phyloP scores from a whole-genome alignment of 1,140 invertebrate genomes.

The Bombus terrestris region DNA sequence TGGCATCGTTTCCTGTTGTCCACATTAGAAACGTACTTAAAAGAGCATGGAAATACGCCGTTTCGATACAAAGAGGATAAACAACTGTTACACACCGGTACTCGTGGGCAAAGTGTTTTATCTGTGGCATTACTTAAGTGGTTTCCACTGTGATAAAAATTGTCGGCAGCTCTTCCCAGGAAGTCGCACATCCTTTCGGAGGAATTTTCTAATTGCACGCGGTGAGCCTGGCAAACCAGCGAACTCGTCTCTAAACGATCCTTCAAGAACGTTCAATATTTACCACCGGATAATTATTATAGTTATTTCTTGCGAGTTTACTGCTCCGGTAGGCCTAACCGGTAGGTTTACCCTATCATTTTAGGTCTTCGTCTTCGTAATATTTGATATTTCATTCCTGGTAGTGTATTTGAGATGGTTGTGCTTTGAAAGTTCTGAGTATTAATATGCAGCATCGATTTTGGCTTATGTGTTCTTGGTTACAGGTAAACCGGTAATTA shows the following conservation, averaged over 20 bases:
- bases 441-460: no score
- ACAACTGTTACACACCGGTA: constrained; percentile 44
- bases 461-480: no score
- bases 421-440: no score
- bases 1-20: not conserved
- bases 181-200: constrained; percentile 40
- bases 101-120: constrained; percentile 20
- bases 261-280: not conserved
- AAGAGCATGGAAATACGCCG: constrained; percentile 3
- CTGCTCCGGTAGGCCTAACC: not conserved
- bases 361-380: not conserved
- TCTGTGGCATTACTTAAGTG: constrained; percentile 29
- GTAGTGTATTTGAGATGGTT: no score
- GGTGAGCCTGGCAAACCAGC: not conserved
- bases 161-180: constrained; percentile 33
- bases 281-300: not conserved
- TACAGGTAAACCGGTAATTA: no score
- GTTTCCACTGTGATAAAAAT: constrained; percentile 45
- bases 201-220: constrained; percentile 35
- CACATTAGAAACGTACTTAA: not conserved
- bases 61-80: constrained; percentile 25
- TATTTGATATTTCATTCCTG: not conserved
- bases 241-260: not conserved
- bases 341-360: not conserved
- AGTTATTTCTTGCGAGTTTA: not conserved